phyloP scores from a whole-genome alignment of 1,140 invertebrate species.

The Drosophila repletoides region DNA sequence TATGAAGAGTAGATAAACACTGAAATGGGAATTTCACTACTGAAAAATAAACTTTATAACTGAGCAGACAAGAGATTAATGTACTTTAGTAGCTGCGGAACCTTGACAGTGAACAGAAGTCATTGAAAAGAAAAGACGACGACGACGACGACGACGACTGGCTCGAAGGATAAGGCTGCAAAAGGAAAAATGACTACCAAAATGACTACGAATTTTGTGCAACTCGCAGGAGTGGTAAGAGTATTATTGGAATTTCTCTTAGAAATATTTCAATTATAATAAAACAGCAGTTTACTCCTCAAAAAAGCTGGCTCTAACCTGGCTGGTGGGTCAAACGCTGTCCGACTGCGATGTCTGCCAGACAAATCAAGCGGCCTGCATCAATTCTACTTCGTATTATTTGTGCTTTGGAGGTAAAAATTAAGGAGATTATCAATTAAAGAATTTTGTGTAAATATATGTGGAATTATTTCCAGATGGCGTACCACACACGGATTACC shows the following conservation, averaged over 20 bases:
- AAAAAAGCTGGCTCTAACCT: slow-evolving; percentile 22
- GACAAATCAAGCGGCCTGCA: slow-evolving; percentile 63
- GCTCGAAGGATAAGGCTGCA: slow-evolving; percentile 1
- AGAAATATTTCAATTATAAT: not conserved
- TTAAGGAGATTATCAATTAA: no score
- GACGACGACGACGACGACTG: no score
- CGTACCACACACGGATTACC: slow-evolving; percentile 39
- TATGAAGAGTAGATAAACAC: slow-evolving; percentile 54
- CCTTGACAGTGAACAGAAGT: slow-evolving; percentile 62
- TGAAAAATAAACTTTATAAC: slow-evolving; percentile 5
- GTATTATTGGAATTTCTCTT: not conserved
- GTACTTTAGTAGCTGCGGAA: slow-evolving; percentile 47
- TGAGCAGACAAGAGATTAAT: slow-evolving; percentile 5
- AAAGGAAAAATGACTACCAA: slow-evolving; percentile 16
- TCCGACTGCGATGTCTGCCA: slow-evolving; percentile 72
- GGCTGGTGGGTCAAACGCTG: slow-evolving; percentile 16
- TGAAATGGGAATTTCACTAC: slow-evolving; percentile 44
- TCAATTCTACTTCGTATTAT: slow-evolving; percentile 75
- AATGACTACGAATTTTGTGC: not conserved
- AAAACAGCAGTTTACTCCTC: not conserved
- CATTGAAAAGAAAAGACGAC: not conserved
- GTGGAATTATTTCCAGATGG: slow-evolving; percentile 31
- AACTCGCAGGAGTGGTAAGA: slow-evolving; percentile 43
- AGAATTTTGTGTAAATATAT: not conserved
- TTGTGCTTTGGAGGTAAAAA: slow-evolving; percentile 76